Percentiles rank a stretch among this genome's conserved stretches.
Evolutionary conservation across 2,888 invertebrate species (phyloP).

Genomic region (Agapetus fuscipes): DNA sequence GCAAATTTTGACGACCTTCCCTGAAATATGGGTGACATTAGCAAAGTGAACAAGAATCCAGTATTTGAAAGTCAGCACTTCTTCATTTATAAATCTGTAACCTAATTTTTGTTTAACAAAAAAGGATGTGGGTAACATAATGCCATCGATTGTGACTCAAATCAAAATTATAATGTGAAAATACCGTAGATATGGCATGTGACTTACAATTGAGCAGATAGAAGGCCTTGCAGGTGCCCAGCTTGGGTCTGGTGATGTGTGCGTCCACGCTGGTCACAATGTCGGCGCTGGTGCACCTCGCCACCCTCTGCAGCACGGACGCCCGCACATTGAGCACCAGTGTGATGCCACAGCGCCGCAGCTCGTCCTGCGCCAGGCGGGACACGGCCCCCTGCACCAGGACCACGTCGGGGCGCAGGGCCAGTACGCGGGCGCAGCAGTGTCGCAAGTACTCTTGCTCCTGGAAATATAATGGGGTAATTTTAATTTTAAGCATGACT

Average conservation of each 20-base stretch:
- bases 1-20: too few relatives aligned
- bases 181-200: too few relatives aligned
- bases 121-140: too few relatives aligned
- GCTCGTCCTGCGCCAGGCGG: slow-evolving; percentile 76
- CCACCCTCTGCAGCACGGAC: slow-evolving; percentile 67
- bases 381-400: slow-evolving; percentile 84
- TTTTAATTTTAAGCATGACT: slow-evolving; percentile 5
- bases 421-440: slow-evolving; percentile 75
- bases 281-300: slow-evolving; percentile 74
- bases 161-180: too few relatives aligned
- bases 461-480: slow-evolving; percentile 29
- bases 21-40: too few relatives aligned
- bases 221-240: slow-evolving; percentile 80
- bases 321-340: slow-evolving; percentile 79
- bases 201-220: slow-evolving; percentile 52
- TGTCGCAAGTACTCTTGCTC: slow-evolving; percentile 80
- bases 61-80: too few relatives aligned
- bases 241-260: slow-evolving; percentile 65
- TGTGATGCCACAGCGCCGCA: slow-evolving; percentile 72
- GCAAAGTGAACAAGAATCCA: too few relatives aligned
- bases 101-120: too few relatives aligned
- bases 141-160: too few relatives aligned
- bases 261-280: slow-evolving; percentile 83
- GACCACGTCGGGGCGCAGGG: slow-evolving; percentile 77
- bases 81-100: too few relatives aligned